A percentile compares a stretch with the other conserved stretches of the same genome.
Evolutionary conservation across 2,888 invertebrate species (phyloP).

Genomic region (Sicus ferrugineus): DNA sequence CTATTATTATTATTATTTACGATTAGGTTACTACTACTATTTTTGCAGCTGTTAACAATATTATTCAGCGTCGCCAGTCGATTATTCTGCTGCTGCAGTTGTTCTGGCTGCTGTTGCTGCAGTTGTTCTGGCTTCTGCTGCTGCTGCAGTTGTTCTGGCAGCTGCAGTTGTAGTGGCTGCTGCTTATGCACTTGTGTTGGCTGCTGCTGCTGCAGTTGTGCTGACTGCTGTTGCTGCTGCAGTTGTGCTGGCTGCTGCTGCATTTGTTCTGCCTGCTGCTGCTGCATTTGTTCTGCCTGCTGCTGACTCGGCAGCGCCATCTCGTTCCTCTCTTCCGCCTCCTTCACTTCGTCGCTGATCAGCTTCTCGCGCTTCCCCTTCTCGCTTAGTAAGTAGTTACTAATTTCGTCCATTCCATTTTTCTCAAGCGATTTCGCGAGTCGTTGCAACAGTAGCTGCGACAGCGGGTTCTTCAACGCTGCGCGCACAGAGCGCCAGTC

Average conservation of each 20-base stretch:
- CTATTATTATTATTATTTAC: constrained; percentile 56
- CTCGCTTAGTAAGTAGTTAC: constrained; percentile 44
- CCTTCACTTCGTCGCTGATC: constrained; percentile 42
- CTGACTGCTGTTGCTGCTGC: constrained; percentile 28
- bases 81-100: constrained; percentile 34
- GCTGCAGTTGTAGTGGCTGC: constrained; percentile 45
- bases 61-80: constrained; percentile 22
- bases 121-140: constrained; percentile 49
- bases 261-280: constrained; percentile 32
- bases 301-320: constrained; percentile 35
- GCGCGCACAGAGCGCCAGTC: no score
- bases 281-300: constrained; percentile 37
- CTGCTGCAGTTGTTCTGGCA: constrained; percentile 46
- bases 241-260: constrained; percentile 28
- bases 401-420: constrained; percentile 47
- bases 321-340: constrained; percentile 38
- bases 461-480: constrained; percentile 44
- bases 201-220: constrained; percentile 31
- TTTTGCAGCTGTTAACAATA: constrained; percentile 25
- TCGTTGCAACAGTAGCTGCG: constrained; percentile 50
- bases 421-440: constrained; percentile 51
- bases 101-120: constrained; percentile 49
- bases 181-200: constrained; percentile 43
- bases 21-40: constrained; percentile 46
- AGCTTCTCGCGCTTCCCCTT: constrained; percentile 52